Base-by-base conservation (phyloP, 2,888 invertebrate genomes). In the Alsophila aescularia region DNA sequence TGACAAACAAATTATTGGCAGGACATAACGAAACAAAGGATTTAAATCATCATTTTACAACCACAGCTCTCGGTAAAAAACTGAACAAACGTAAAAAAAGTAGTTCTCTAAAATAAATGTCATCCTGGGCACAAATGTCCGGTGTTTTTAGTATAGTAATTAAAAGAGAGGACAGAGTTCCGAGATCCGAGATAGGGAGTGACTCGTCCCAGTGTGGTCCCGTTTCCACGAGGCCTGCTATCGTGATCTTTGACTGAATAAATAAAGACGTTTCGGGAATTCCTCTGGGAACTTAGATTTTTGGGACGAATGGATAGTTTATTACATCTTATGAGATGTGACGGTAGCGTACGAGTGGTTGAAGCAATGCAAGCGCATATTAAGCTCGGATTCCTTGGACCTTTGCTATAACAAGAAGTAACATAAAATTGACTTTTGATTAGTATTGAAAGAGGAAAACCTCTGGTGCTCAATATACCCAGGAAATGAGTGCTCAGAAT, bases 191-290 rank as follows among this genome's bases (percentile, higher is more conserved):
- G 88, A 89, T 89, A 87, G 73, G 57, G 66, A 85, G 82, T 85
- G 81, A 86, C 83, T 74, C 79, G 72, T 87, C 77, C 76, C 83
- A 70, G 85, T 87, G 89, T 87, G 88, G 88, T 87, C 88, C 73
- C 73, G 69, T 69, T 77, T 78, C 77, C 83, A 76, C 79, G 79
- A 78, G 27, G 24, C 74, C 71, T 85, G 73, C 78, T 83, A 88
- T 88, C 82, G 70, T 73, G 62, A 79, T 73, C 65, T 63, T 66
- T 53, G 56, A 58, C 56, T 50, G 37, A 62, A 60, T 62, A 62
- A 58, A 62, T 64, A 50, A 62, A 64, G 60, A 60, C 62, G 52
- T 64, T 64, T 58, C 36, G 60, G 47, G 56, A 62, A 64, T 64
- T 60, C 58, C 58, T 57, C 39, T 31, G 41, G 39, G 31, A 55